A percentile compares a stretch with the other conserved stretches of the same genome.
phyloP scores from a whole-genome alignment of 2,888 invertebrate species.

The Peribatodes rhomboidaria region DNA sequence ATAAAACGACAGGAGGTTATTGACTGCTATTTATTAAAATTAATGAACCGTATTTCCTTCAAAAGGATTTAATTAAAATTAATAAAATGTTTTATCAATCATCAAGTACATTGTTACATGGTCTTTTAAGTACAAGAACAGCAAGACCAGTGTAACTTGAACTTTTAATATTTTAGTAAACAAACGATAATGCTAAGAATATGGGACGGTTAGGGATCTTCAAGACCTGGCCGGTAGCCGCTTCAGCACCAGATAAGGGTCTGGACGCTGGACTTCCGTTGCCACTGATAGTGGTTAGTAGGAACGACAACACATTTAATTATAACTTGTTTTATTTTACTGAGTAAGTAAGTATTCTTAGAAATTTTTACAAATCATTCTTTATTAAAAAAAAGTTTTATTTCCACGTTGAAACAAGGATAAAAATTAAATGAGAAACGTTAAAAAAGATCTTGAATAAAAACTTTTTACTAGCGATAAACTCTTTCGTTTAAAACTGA shows the following conservation, averaged over 20 bases:
- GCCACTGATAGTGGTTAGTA: slow-evolving; percentile 58
- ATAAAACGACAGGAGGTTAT: not conserved
- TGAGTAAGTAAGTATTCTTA: slow-evolving; percentile 53
- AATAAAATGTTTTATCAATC: slow-evolving; percentile 22
- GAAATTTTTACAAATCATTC: slow-evolving; percentile 39
- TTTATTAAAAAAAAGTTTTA: too few relatives aligned
- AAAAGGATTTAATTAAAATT: slow-evolving; percentile 16
- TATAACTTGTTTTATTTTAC: slow-evolving; percentile 43
- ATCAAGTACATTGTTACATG: slow-evolving; percentile 30
- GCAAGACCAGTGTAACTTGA: slow-evolving; percentile 55
- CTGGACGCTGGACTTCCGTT: slow-evolving; percentile 70
- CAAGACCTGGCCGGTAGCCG: slow-evolving; percentile 60
- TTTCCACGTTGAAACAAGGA: too few relatives aligned
- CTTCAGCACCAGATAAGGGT: slow-evolving; percentile 70
- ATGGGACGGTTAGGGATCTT: slow-evolving; percentile 60
- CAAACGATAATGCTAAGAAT: slow-evolving; percentile 59
- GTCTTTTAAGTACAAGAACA: slow-evolving; percentile 47
- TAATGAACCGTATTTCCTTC: slow-evolving; percentile 19
- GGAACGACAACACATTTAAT: slow-evolving; percentile 59
- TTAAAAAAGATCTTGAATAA: not conserved
- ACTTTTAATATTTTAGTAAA: slow-evolving; percentile 58
- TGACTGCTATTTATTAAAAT: slow-evolving; percentile 14
- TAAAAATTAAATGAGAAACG: too few relatives aligned
- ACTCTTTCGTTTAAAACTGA: not conserved
- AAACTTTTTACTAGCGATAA: too few relatives aligned